phyloP scores from a whole-genome alignment of 2,888 invertebrate species.

The Lycophotia porphyrea region DNA sequence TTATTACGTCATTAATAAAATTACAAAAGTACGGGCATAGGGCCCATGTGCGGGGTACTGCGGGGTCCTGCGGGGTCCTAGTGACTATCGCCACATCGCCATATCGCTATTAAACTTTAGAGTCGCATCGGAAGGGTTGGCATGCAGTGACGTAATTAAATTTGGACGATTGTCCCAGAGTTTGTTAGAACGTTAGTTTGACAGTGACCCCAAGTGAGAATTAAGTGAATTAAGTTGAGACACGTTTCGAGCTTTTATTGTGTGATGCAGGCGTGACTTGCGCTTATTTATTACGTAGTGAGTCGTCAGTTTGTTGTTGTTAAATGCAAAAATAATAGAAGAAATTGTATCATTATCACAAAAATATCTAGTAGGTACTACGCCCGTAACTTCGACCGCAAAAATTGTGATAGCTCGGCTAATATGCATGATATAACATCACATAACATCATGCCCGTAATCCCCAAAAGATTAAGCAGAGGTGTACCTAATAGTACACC shows the following conservation, averaged over 20 bases:
- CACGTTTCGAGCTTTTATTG: conserved; percentile 82
- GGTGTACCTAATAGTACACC: too few species aligned
- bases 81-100: conserved; percentile 71
- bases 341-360: neutral
- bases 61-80: conserved; percentile 33
- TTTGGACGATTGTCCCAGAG: conserved; percentile 86
- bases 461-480: too few species aligned
- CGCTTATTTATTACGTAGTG: conserved; percentile 57
- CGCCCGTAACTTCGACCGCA: too few species aligned
- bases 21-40: conserved; percentile 89
- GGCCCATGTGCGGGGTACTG: conserved; percentile 81
- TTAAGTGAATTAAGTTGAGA: conserved; percentile 87
- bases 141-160: conserved; percentile 84
- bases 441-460: too few species aligned
- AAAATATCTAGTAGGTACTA: neutral
- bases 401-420: too few species aligned
- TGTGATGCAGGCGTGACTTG: conserved; percentile 78
- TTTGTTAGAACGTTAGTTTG: conserved; percentile 83
- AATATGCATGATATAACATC: too few species aligned
- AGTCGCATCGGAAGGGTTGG: conserved; percentile 79
- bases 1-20: conserved; percentile 91
- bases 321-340: too few species aligned
- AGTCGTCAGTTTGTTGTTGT: conserved; percentile 37
- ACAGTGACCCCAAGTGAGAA: conserved; percentile 84
- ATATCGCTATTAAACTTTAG: conserved; percentile 76